Evolutionary conservation across 1,140 invertebrate genomes (phyloP).

Genomic region (Anastatus disparis): DNA sequence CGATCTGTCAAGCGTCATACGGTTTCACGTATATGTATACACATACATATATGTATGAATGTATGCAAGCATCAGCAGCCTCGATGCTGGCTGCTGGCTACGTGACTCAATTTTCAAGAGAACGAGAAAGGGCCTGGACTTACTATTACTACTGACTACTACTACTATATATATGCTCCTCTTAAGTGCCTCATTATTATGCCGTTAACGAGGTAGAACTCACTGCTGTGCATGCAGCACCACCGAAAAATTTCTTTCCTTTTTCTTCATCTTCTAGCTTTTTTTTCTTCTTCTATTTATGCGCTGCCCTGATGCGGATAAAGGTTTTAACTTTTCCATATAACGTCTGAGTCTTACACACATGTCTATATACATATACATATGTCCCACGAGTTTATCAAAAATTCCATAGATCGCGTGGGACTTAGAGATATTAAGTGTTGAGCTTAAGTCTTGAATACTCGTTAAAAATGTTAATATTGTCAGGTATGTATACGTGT

Average conservation of each 20-base stretch:
- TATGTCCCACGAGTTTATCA: conserved; percentile 32
- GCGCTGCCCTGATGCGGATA: neutral
- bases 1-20: conserved; percentile 28
- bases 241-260: neutral
- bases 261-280: too few relatives aligned
- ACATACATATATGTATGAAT: neutral
- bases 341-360: too few relatives aligned
- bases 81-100: too few relatives aligned
- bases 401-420: neutral
- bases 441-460: conserved; percentile 1
- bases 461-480: conserved; percentile 21
- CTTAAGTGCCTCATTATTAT: conserved; percentile 38
- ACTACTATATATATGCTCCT: too few relatives aligned
- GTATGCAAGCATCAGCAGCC: neutral
- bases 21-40: neutral
- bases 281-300: too few relatives aligned
- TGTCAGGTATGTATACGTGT: too few relatives aligned
- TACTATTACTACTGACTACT: too few relatives aligned
- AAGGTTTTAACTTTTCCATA: too few relatives aligned
- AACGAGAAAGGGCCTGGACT: neutral
- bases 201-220: conserved; percentile 25
- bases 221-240: neutral
- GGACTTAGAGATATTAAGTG: conserved; percentile 7
- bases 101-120: conserved; percentile 32
- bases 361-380: too few relatives aligned